These are phyloP conservation scores for Sebastes matsubarae DNA, from an alignment of 2,797 vertebrate species.

Conservation along the genomic window DNA sequence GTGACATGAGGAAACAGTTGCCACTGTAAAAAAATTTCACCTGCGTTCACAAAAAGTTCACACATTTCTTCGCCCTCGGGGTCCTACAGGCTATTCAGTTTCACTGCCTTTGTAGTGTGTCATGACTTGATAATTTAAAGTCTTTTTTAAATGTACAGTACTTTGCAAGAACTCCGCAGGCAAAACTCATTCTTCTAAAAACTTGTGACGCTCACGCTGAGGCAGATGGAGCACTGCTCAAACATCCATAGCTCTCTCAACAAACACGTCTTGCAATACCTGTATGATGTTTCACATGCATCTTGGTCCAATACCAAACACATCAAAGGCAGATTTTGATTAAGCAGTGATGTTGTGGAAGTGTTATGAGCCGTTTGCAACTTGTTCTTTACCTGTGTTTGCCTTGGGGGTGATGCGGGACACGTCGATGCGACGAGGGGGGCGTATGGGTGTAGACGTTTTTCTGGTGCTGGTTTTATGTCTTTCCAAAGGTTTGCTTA, in stretches of 20 bases:
- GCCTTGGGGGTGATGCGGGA: conserved; percentile 88
- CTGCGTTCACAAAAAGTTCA: conserved; percentile 7
- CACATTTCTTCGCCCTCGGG: not conserved
- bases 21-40: not conserved
- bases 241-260: not conserved
- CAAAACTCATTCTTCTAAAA: conserved; percentile 1
- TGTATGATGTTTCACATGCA: not conserved
- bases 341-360: not conserved
- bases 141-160: conserved; percentile 14
- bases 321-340: not conserved
- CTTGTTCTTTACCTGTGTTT: conserved; percentile 84
- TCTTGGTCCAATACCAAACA: not conserved
- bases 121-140: not conserved
- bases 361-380: not conserved
- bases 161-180: conserved; percentile 4
- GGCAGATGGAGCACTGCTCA: not conserved
- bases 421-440: conserved; percentile 83
- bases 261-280: not conserved
- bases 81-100: not conserved
- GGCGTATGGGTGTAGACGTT: conserved; percentile 66
- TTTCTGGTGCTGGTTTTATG: conserved; percentile 76
- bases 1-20: conserved; percentile 24
- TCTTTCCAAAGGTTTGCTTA: conserved; percentile 87
- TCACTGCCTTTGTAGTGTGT: conserved; percentile 7
- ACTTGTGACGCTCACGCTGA: not conserved